phyloP scores from a whole-genome alignment of 2,888 invertebrate species.

The Dicyrtoma fusca region DNA sequence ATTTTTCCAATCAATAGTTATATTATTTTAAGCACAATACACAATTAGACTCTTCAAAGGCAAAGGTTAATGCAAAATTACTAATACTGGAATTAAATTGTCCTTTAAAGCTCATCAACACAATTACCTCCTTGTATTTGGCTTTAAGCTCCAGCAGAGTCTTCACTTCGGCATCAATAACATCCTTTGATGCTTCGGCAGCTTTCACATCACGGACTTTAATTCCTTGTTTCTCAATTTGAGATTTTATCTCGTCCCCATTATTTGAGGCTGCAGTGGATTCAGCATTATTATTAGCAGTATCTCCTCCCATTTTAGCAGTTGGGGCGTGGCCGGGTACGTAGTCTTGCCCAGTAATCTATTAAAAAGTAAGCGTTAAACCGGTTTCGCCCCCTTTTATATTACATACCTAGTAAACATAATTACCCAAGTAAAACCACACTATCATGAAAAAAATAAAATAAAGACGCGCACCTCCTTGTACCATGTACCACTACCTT shows the following conservation, averaged over 20 bases:
- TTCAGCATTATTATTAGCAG: background rate
- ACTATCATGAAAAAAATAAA: too few species aligned
- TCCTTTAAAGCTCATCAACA: too few species aligned
- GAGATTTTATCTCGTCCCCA: conserved; percentile 37
- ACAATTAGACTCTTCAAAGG: background rate
- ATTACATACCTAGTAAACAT: too few species aligned
- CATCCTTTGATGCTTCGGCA: conserved; percentile 61
- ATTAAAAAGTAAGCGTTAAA: background rate
- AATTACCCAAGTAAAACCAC: too few species aligned
- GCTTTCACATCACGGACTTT: conserved; percentile 72
- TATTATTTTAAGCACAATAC: background rate
- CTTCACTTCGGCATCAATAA: conserved; percentile 65
- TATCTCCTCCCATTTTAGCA: background rate
- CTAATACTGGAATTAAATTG: too few species aligned
- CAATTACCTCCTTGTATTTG: conserved; percentile 71
- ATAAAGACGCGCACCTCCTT: too few species aligned
- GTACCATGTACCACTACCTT: too few species aligned
- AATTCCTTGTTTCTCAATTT: conserved; percentile 64
- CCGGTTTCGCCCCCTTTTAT: too few species aligned
- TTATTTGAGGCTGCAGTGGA: conserved; percentile 2
- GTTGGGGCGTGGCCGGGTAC: conserved; percentile 32
- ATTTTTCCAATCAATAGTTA: too few species aligned
- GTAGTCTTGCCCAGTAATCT: conserved; percentile 43
- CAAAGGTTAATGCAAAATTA: background rate
- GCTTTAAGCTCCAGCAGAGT: too few species aligned